Conservation (phyloP, 2,797 vertebrate genomes). For the Sternarchorhynchus goeldii region DNA sequence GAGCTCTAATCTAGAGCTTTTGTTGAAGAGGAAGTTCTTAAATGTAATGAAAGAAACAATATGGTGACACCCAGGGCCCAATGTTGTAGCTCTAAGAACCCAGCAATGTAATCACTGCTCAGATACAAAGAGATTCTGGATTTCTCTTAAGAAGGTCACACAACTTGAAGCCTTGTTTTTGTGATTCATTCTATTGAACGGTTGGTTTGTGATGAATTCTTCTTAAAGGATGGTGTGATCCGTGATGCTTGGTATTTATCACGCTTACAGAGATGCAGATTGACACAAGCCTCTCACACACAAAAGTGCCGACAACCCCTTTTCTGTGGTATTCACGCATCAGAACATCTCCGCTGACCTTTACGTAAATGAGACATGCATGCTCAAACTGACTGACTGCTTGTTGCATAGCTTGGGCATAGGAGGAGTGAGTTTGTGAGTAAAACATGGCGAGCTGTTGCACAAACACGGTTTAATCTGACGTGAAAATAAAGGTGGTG, state of each 20-base stretch:
- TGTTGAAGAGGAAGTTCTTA: no score
- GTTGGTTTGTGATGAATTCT: constrained; percentile 12
- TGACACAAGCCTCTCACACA: neutral
- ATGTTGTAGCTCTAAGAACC: constrained; percentile 2
- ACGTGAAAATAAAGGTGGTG: constrained; percentile 40
- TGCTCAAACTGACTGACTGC: neutral
- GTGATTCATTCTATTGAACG: constrained; percentile 16
- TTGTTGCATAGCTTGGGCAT: constrained; percentile 12
- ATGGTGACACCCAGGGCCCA: neutral
- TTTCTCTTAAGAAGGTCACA: constrained; percentile 47
- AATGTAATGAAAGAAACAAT: neutral
- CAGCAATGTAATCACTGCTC: neutral
- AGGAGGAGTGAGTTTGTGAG: constrained; percentile 17
- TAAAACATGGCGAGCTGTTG: constrained; percentile 20
- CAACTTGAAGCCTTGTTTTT: constrained; percentile 13
- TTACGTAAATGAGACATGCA: constrained; percentile 1
- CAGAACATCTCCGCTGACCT: neutral
- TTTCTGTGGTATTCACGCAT: neutral
- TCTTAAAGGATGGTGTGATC: constrained; percentile 9
- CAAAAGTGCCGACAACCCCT: neutral
- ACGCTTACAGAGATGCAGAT: neutral
- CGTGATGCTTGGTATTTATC: constrained; percentile 1
- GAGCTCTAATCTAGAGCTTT: no score
- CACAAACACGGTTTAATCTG: constrained; percentile 43
- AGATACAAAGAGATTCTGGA: constrained; percentile 28